These are phyloP conservation scores for Euschistus heros DNA, from an alignment of 1,140 invertebrate species.

Conservation along the genomic window DNA sequence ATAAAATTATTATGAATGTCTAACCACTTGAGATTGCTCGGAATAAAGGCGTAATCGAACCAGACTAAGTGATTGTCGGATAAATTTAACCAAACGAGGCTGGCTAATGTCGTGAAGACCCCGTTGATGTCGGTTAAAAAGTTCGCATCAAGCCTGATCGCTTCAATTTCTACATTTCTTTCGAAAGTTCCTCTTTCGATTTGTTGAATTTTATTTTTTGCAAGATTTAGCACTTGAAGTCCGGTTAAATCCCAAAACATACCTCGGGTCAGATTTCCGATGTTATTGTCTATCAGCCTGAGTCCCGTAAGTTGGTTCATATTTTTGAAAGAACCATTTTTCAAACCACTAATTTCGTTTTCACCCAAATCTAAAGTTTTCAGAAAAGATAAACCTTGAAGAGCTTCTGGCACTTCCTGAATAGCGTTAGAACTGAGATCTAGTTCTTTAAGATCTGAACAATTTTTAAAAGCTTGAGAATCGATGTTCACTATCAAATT, in stretches of 20 bases:
- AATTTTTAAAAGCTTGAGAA: slow-evolving; percentile 76
- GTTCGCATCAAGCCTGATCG: slow-evolving; percentile 75
- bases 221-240: slow-evolving; percentile 73
- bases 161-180: slow-evolving; percentile 63
- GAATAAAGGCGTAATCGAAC: slow-evolving; percentile 84
- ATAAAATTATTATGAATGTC: slow-evolving; percentile 82
- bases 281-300: slow-evolving; percentile 73
- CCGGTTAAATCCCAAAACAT: slow-evolving; percentile 76
- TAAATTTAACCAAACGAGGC: slow-evolving; percentile 75
- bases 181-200: slow-evolving; percentile 74
- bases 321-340: slow-evolving; percentile 71
- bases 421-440: slow-evolving; percentile 79
- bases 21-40: slow-evolving; percentile 76
- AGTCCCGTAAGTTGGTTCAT: slow-evolving; percentile 72
- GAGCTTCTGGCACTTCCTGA: slow-evolving; percentile 63
- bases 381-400: slow-evolving; percentile 68
- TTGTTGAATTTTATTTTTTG: slow-evolving; percentile 74
- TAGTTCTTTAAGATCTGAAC: slow-evolving; percentile 79
- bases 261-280: slow-evolving; percentile 69
- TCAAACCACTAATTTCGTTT: slow-evolving; percentile 69
- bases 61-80: slow-evolving; percentile 81
- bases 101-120: slow-evolving; percentile 66
- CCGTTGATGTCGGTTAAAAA: slow-evolving; percentile 77
- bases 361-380: slow-evolving; percentile 78
- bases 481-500: slow-evolving; percentile 73